Evolutionary conservation across 1,140 invertebrate genomes (phyloP).

Genomic region (Dendroctonus valens): DNA sequence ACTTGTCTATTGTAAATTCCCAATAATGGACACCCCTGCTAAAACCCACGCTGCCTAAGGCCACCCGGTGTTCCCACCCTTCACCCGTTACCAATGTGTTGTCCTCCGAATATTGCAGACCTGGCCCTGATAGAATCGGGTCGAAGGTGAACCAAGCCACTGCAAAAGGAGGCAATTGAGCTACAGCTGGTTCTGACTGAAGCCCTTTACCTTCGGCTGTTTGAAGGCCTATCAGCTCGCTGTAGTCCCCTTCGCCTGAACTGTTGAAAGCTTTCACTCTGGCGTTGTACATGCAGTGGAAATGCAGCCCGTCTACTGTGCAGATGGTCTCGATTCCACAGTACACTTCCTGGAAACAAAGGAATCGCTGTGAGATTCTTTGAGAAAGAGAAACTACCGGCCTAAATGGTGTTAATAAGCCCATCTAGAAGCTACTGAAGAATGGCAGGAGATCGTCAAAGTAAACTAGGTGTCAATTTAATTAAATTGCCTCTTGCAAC

Average conservation of each 20-base stretch:
- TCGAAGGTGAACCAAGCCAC: constrained; percentile 98
- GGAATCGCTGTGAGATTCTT: no score
- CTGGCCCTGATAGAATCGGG: constrained; percentile 65
- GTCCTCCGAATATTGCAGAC: constrained; percentile 83
- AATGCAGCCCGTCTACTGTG: constrained; percentile 96
- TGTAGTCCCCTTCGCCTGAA: constrained; percentile 93
- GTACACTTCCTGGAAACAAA: constrained; percentile 86
- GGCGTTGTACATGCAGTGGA: constrained; percentile 97
- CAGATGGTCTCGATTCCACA: constrained; percentile 97
- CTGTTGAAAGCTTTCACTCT: constrained; percentile 96
- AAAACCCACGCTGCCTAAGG: constrained; percentile 89
- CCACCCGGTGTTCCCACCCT: constrained; percentile 91
- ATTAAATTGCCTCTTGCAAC: no score
- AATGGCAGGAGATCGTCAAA: no score
- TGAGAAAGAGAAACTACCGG: no score
- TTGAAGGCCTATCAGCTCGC: constrained; percentile 91
- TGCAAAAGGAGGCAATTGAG: constrained; percentile 51
- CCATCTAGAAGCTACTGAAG: no score
- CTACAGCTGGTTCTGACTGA: neutral
- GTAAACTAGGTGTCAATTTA: no score
- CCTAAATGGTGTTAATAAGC: no score
- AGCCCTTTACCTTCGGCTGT: constrained; percentile 85
- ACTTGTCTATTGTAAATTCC: constrained; percentile 88
- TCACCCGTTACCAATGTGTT: constrained; percentile 83
- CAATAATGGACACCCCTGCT: constrained; percentile 96